Conservation (phyloP, 53 echinoderm and acorn worm genomes). For the Pentamera pediparva region DNA sequence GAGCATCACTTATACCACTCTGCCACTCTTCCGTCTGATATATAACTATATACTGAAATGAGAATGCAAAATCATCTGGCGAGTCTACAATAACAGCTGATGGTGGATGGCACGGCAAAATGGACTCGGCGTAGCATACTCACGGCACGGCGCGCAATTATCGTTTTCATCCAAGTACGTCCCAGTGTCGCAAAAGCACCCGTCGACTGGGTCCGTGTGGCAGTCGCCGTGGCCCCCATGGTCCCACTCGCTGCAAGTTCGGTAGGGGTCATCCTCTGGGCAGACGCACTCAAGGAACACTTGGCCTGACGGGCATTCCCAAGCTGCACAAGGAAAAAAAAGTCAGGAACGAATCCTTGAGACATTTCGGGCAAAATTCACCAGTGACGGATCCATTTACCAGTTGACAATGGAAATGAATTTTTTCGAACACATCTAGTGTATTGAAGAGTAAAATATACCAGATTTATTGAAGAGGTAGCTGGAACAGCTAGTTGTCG, state of each 20-base stretch:
- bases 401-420: too few species aligned
- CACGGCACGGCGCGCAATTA: conserved; percentile 13
- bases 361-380: too few species aligned
- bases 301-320: conserved; percentile 22
- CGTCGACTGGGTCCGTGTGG: conserved; percentile 1
- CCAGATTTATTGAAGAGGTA: too few species aligned
- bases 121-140: too few species aligned
- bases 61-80: too few species aligned
- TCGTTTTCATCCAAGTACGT: conserved; percentile 3
- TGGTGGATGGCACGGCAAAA: too few species aligned
- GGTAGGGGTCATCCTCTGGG: conserved; percentile 20
- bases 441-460: neutral
- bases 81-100: too few species aligned
- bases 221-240: neutral
- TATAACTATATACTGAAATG: too few species aligned
- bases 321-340: neutral
- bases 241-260: conserved; percentile 19
- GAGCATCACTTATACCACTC: too few species aligned
- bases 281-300: conserved; percentile 20
- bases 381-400: too few species aligned
- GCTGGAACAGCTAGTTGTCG: too few species aligned
- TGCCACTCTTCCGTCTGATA: too few species aligned
- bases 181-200: conserved; percentile 22
- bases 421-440: neutral
- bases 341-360: neutral